phyloP scores from a whole-genome alignment of 2,797 vertebrate species.

The Clamator glandarius region DNA sequence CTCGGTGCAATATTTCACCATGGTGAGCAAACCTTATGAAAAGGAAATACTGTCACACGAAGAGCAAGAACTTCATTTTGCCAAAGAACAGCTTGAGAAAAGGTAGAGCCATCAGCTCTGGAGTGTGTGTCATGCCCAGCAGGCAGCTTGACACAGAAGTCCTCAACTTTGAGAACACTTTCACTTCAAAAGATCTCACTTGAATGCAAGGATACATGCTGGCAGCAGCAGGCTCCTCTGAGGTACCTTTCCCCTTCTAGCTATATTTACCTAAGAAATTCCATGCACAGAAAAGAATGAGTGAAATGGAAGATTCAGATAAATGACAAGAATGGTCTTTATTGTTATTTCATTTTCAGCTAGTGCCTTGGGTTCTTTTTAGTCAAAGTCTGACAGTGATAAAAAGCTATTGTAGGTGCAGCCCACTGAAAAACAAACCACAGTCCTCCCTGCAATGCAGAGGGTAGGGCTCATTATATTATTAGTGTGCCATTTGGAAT shows the following conservation, averaged over 20 bases:
- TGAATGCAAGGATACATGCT: neutral
- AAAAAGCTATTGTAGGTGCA: conserved; percentile 48
- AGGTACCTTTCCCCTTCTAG: neutral
- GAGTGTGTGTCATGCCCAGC: neutral
- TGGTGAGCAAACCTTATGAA: neutral
- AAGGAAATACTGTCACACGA: neutral
- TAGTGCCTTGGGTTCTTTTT: conserved; percentile 50
- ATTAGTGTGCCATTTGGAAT: neutral
- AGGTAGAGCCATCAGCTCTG: neutral
- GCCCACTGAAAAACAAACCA: neutral
- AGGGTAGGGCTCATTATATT: neutral
- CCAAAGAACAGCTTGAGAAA: neutral
- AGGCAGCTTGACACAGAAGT: neutral
- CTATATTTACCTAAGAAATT: conserved; percentile 56
- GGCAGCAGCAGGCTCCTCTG: neutral
- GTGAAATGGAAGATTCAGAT: conserved; percentile 48
- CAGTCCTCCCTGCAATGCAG: neutral
- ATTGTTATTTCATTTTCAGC: conserved; percentile 4
- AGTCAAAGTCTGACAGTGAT: conserved; percentile 30
- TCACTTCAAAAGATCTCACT: conserved; percentile 11
- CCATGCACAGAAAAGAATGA: conserved; percentile 3
- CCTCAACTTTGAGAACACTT: neutral
- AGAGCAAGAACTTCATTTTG: neutral
- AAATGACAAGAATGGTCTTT: conserved; percentile 31
- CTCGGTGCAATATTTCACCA: neutral